Conservation (phyloP, 92 coral and sea anemone genomes). For the Blastomussa wellsi region DNA sequence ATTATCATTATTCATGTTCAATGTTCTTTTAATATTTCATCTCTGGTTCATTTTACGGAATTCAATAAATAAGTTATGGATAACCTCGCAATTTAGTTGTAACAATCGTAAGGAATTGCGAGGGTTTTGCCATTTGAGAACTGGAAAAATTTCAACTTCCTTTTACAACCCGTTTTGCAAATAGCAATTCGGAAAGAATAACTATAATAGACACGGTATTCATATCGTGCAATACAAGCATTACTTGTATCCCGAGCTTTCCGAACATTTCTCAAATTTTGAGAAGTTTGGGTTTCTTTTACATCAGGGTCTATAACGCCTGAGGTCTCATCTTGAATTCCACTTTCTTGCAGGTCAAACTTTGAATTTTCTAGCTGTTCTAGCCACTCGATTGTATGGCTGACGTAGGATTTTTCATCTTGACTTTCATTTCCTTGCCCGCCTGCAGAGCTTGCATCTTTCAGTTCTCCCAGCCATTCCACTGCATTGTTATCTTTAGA, state of each 20-base stretch:
- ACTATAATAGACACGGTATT: background rate
- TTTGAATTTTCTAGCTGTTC: background rate
- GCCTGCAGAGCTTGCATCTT: background rate
- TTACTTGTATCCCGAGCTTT: background rate
- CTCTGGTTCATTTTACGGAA: background rate
- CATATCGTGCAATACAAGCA: background rate
- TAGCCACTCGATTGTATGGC: background rate
- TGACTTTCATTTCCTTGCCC: background rate
- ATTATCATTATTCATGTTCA: background rate
- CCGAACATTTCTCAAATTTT: too few relatives aligned
- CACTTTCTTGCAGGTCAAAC: background rate
- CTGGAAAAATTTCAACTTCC: background rate
- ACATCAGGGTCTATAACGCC: background rate
- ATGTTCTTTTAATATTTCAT: background rate
- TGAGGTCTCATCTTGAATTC: too few relatives aligned
- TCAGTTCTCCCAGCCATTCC: background rate
- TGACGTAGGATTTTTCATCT: background rate
- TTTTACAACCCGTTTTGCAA: slow-evolving; percentile 2
- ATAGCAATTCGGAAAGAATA: background rate
- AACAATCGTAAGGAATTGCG: background rate
- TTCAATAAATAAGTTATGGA: background rate
- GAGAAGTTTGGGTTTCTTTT: too few relatives aligned
- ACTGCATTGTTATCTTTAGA: background rate
- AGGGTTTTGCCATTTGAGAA: slow-evolving; percentile 3
- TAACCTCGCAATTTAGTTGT: background rate